These are phyloP conservation scores for Chrysopa pallens DNA, from an alignment of 1,140 invertebrate genomes.

Conservation along the genomic window DNA sequence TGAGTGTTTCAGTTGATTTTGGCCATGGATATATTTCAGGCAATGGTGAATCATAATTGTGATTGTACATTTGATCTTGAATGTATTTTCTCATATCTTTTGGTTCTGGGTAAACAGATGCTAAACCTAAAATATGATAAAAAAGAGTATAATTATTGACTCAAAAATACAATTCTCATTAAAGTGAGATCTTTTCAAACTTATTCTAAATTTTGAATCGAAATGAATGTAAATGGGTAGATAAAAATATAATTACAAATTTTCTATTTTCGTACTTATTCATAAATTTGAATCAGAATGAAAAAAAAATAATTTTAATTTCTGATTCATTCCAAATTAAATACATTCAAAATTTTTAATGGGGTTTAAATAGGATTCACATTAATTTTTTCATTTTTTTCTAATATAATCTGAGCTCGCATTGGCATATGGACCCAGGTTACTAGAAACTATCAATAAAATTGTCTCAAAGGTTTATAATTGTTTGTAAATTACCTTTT, in stretches of 20 bases:
- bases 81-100: slow-evolving; percentile 54
- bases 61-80: slow-evolving; percentile 56
- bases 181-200: background rate
- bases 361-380: too few species aligned
- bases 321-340: too few species aligned
- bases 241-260: background rate
- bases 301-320: too few species aligned
- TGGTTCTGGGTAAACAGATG: slow-evolving; percentile 71
- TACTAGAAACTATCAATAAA: too few species aligned
- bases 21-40: slow-evolving; percentile 60
- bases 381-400: too few species aligned
- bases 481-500: slow-evolving; percentile 36
- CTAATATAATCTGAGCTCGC: too few species aligned
- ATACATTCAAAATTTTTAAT: too few species aligned
- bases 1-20: slow-evolving; percentile 27
- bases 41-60: slow-evolving; percentile 59
- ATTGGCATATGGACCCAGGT: too few species aligned
- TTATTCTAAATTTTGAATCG: background rate
- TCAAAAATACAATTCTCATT: slow-evolving; percentile 1
- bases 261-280: background rate
- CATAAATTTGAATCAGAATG: too few species aligned
- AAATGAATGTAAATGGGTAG: background rate
- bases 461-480: too few species aligned
- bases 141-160: background rate
- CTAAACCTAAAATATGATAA: slow-evolving; percentile 40